Evolutionary conservation across 2,113 vertebrate genomes (phyloP).

Genomic region (cattle (Bos taurus)): DNA sequence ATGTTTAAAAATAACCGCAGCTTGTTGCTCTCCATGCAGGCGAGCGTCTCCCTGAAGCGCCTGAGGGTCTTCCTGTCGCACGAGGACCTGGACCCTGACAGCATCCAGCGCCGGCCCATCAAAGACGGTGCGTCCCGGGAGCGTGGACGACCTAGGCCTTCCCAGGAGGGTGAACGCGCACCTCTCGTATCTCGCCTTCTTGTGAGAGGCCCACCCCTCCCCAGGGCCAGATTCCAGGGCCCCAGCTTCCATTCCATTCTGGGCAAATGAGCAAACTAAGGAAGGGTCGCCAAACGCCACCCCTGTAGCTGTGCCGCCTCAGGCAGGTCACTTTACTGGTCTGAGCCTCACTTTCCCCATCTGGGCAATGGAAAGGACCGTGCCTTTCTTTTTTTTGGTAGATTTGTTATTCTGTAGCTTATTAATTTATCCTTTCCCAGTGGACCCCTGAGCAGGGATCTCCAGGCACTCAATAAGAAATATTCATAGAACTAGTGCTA

Average conservation of each 20-base stretch:
- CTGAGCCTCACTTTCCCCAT: neutral
- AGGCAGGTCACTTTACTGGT: neutral
- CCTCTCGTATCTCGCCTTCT: neutral
- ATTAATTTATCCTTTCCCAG: neutral
- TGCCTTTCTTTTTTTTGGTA: neutral
- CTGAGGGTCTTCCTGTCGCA: conserved; percentile 94
- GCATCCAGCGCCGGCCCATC: conserved; percentile 80
- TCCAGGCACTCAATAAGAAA: neutral
- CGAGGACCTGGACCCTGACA: conserved; percentile 91
- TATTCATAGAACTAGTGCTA: too few relatives aligned
- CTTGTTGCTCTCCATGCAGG: conserved; percentile 75
- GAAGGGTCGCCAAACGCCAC: too few relatives aligned
- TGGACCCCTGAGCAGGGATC: neutral
- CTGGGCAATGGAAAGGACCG: neutral
- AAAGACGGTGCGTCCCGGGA: conserved; percentile 73
- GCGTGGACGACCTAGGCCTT: fast-evolving
- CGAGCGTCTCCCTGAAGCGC: conserved; percentile 94
- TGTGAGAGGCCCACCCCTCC: neutral
- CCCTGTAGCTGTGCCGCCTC: neutral
- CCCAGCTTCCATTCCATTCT: neutral
- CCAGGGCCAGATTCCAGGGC: neutral
- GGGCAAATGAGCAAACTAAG: neutral
- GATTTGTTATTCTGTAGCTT: neutral
- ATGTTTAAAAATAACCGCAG: neutral
- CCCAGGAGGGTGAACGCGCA: neutral